These are phyloP conservation scores for Austrofundulus limnaeus DNA, from an alignment of 2,113 vertebrate genomes.

Conservation along the genomic window DNA sequence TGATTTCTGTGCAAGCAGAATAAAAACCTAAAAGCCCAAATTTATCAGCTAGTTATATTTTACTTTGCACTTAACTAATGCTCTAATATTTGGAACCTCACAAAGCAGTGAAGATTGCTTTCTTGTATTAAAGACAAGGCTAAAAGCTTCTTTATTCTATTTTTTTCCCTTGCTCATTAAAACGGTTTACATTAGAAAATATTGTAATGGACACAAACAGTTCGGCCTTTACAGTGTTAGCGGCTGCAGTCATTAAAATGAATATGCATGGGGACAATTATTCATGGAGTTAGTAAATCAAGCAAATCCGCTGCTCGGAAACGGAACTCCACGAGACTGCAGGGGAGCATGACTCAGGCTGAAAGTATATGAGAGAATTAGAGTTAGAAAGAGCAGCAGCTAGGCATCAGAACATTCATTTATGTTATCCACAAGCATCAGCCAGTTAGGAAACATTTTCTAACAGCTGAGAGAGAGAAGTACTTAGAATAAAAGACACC, in stretches of 20 bases:
- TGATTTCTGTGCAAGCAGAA: conserved; percentile 1
- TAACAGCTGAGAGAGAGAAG: conserved; percentile 43
- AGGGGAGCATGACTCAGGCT: conserved; percentile 46
- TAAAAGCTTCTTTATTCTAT: too few species aligned
- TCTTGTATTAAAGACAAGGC: neutral
- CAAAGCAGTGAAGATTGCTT: neutral
- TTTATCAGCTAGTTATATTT: conserved; percentile 37
- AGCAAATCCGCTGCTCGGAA: conserved; percentile 28
- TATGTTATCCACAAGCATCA: conserved; percentile 49
- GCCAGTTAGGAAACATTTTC: conserved; percentile 58
- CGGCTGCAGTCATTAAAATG: conserved; percentile 26
- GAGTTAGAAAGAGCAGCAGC: conserved; percentile 50
- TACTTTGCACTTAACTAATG: neutral
- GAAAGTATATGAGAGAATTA: conserved; percentile 53
- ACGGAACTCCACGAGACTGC: conserved; percentile 29
- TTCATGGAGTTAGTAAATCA: conserved; percentile 25
- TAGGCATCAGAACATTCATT: conserved; percentile 12
- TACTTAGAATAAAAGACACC: conserved; percentile 42
- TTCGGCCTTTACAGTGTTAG: conserved; percentile 5
- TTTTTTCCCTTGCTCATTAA: too few species aligned
- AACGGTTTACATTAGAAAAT: too few species aligned
- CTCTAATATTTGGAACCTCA: neutral
- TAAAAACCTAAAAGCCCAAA: conserved; percentile 13
- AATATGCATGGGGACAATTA: conserved; percentile 49
- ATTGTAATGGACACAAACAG: neutral